phyloP scores from a whole-genome alignment of 2,113 vertebrate species.

The Pungitius pungitius region DNA sequence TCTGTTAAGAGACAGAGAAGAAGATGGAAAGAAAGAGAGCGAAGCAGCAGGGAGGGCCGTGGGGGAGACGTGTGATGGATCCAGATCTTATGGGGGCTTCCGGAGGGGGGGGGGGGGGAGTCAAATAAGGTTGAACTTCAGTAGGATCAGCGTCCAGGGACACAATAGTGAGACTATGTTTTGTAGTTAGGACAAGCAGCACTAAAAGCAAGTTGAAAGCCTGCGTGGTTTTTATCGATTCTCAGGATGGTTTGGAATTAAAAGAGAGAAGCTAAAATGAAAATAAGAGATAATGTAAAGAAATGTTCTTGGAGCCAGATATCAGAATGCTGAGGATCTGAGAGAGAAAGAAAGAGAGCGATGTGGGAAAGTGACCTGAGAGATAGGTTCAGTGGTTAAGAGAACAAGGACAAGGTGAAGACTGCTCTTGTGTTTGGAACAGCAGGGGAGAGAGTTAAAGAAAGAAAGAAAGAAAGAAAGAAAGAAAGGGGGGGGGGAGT shows the following conservation, averaged over 20 bases:
- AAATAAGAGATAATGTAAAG: constrained; percentile 17
- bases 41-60: constrained; percentile 31
- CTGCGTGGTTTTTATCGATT: constrained; percentile 71
- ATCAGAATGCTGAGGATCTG: constrained; percentile 4
- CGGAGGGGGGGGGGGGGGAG: no score
- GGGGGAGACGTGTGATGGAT: constrained; percentile 67
- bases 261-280: constrained; percentile 25
- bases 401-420: constrained; percentile 35
- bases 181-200: constrained; percentile 75
- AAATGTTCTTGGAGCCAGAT: constrained; percentile 23
- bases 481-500: constrained; percentile 15
- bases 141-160: constrained; percentile 75
- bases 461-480: constrained; percentile 4
- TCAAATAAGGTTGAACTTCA: constrained; percentile 73
- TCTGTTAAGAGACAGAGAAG: constrained; percentile 20
- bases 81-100: constrained; percentile 70
- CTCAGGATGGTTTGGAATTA: constrained; percentile 70
- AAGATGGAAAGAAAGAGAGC: constrained; percentile 20
- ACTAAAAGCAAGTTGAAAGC: constrained; percentile 71
- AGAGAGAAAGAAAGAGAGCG: constrained; percentile 1
- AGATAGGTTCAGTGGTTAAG: constrained; percentile 42
- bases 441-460: neutral
- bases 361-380: constrained; percentile 16
- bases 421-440: neutral
- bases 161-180: constrained; percentile 68